Percentiles rank a stretch among this genome's conserved stretches.
phyloP scores from a whole-genome alignment of 2,888 invertebrate genomes.

The Platerodrilus igneus region DNA sequence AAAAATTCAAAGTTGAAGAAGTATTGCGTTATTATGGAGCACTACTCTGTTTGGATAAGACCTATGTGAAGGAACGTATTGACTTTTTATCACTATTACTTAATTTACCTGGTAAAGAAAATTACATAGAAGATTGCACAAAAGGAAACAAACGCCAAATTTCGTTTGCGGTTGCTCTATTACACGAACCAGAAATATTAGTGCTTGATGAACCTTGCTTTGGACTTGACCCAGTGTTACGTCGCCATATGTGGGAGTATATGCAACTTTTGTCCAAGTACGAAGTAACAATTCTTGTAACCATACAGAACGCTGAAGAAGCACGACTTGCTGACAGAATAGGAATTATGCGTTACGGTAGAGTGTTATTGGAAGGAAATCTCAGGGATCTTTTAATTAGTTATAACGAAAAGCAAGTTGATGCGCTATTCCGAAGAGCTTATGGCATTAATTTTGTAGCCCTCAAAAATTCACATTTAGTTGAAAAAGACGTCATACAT shows the following conservation, averaged over 20 bases:
- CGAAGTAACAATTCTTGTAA: conserved; percentile 15
- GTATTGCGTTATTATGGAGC: conserved; percentile 14
- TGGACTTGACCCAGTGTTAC: conserved; percentile 83
- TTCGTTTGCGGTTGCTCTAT: conserved; percentile 79
- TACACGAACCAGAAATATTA: conserved; percentile 81
- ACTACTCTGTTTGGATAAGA: conserved; percentile 10
- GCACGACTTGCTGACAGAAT: conserved; percentile 14
- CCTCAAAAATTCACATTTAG: too few relatives aligned
- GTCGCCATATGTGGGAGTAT: conserved; percentile 50
- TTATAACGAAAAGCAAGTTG: conserved; percentile 12
- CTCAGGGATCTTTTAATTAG: conserved; percentile 8
- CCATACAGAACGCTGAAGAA: conserved; percentile 15
- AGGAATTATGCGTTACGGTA: conserved; percentile 16
- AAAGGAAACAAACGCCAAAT: conserved; percentile 87
- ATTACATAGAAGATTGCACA: conserved; percentile 63
- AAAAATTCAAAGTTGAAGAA: conserved; percentile 14
- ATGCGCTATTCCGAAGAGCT: conserved; percentile 14
- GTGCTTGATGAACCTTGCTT: conserved; percentile 91
- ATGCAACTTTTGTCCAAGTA: conserved; percentile 8
- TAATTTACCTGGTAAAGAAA: conserved; percentile 9
- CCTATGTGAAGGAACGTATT: conserved; percentile 16
- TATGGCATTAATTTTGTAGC: too few relatives aligned
- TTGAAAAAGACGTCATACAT: conserved; percentile 19
- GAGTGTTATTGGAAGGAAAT: conserved; percentile 15
- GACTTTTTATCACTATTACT: conserved; percentile 12